Base-by-base conservation (phyloP, 2,113 vertebrate genomes). In the Cepphus grylle region DNA sequence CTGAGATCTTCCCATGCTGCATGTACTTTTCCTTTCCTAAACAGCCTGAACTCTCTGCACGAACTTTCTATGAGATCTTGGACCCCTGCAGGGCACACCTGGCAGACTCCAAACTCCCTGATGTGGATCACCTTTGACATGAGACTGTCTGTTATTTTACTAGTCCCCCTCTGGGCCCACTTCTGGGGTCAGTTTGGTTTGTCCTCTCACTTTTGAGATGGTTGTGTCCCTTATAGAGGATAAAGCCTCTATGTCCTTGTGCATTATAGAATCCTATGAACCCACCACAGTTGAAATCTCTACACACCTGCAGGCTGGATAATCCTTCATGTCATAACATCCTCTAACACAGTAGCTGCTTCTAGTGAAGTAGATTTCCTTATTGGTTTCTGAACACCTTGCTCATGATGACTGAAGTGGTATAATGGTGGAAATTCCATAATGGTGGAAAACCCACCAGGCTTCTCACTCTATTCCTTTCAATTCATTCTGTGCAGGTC, bases 11-110 rank as follows among this genome's bases (percentile, higher is more conserved):
- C 13, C 30, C 11, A 2, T 53, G 6, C 3, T 43, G 9, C 42
- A 26, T 0, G 1, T 49, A n/a, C 2, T 81, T 67, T 81, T 47
- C 27, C 32, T 66, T 34, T 53, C 23, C 52, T 69, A 26, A 91
- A 30, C 12, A 81, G 11, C 2, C 1, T 38, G 34, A 53, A 58
- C n/a, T 78, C 3, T 72, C 15, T 1, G 0, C 15, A 36, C 0
- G 2, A 81, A 52, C 8, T 45, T 88, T 49, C 22, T 85, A 11
- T 0, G 4, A 83, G 22, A 45, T 13, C 15, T 40, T 83, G 11
- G 21, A 36, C 8, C 3, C 27, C 63, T 21, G 27, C 6, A 2
- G 0, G 13, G 6, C 13, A 67, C 12, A 49, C 7, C 6, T 53
- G 17, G 8, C 8, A 63, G 42, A 63, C 23, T 63, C 18, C 20